These are phyloP conservation scores for Falco biarmicus DNA, from an alignment of 2,797 vertebrate genomes.

Conservation along the genomic window DNA sequence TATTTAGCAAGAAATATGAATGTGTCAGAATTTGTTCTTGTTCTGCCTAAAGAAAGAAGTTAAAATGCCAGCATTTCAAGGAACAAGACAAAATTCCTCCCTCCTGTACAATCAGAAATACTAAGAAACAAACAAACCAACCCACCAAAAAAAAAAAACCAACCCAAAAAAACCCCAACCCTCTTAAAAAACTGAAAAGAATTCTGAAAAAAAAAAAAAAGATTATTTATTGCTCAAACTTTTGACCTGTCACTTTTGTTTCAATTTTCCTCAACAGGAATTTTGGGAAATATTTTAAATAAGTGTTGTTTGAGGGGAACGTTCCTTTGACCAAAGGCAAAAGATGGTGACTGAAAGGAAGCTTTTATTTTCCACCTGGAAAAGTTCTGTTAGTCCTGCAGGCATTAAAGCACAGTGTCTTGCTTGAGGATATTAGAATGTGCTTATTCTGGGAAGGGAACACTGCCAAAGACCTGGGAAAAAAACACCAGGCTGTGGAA, in stretches of 20 bases:
- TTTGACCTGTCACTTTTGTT: background rate
- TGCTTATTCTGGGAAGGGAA: conserved; percentile 1
- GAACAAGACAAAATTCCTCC: background rate
- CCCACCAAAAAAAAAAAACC: no score
- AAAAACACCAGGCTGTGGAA: background rate
- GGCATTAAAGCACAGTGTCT: background rate
- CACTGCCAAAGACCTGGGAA: background rate
- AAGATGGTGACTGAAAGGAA: background rate
- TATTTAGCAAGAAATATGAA: background rate
- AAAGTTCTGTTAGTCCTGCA: background rate
- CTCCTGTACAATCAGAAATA: background rate
- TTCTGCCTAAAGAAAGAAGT: background rate
- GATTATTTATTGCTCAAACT: background rate
- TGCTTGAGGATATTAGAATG: conserved; percentile 13
- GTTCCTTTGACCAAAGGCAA: background rate
- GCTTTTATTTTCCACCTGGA: background rate
- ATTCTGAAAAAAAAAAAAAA: background rate
- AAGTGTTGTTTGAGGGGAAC: background rate
- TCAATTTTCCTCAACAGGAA: background rate
- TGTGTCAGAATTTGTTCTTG: background rate
- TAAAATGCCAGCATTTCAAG: background rate
- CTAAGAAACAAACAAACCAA: background rate
- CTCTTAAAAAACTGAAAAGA: background rate
- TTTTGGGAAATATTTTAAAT: background rate
- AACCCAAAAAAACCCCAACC: background rate